These are phyloP conservation scores for Microctonus aethiopoides DNA, from an alignment of 2,888 invertebrate genomes.

Conservation along the genomic window DNA sequence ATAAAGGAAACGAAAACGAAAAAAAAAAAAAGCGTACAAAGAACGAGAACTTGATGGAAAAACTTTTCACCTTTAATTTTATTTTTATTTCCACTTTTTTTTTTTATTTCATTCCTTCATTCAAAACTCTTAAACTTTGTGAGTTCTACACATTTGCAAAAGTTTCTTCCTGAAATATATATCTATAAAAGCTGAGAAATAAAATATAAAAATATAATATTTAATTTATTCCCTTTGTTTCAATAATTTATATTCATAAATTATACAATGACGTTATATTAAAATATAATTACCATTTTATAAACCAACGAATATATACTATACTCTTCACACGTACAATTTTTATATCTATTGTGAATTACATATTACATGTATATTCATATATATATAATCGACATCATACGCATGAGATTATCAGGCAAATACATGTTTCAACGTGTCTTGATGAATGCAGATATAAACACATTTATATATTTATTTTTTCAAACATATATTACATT, in stretches of 20 bases:
- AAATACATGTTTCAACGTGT: not conserved
- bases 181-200: too few relatives aligned
- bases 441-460: not conserved
- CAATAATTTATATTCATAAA: not conserved
- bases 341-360: not conserved
- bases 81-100: not conserved
- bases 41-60: conserved; percentile 18
- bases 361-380: not conserved
- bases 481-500: not conserved
- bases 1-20: not conserved
- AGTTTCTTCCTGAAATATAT: too few relatives aligned
- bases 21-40: conserved; percentile 9
- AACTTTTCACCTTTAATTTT: conserved; percentile 16
- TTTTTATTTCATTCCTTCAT: not conserved
- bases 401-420: not conserved
- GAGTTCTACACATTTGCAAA: too few relatives aligned
- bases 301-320: not conserved
- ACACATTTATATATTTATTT: not conserved
- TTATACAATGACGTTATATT: not conserved
- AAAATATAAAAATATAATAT: too few relatives aligned
- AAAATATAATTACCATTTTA: not conserved
- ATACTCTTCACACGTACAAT: too few relatives aligned
- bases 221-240: too few relatives aligned
- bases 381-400: too few relatives aligned
- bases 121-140: not conserved